A percentile compares a stretch with the other conserved stretches of the same genome.
Evolutionary conservation across 2,888 invertebrate species (phyloP).

Genomic region (Lasioglossum lativentre): DNA sequence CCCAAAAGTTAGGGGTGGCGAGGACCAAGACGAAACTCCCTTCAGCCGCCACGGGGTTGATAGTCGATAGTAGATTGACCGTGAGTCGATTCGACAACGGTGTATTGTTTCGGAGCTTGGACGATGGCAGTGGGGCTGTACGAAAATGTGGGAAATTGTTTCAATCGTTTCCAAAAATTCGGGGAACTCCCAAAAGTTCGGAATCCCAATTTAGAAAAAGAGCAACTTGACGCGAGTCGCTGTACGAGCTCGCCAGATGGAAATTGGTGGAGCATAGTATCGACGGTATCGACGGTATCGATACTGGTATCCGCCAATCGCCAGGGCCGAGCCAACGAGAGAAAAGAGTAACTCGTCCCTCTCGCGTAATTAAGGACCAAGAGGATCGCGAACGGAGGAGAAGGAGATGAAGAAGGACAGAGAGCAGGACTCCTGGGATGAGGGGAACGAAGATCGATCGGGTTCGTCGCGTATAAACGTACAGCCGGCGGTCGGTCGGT

Average conservation of each 20-base stretch:
- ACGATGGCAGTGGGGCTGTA: no score
- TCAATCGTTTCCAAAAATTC: not conserved
- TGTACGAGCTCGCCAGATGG: no score
- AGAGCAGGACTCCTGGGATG: slow-evolving; percentile 27
- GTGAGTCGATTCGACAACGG: not conserved
- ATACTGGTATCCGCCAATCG: not conserved
- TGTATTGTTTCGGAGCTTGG: not conserved
- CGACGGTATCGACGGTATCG: not conserved
- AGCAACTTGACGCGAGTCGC: no score
- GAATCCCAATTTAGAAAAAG: no score
- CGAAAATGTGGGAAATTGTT: not conserved
- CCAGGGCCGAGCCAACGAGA: slow-evolving; percentile 18
- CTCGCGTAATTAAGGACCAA: slow-evolving; percentile 81
- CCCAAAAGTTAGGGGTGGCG: not conserved
- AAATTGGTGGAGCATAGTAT: no score
- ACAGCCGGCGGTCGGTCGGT: slow-evolving; percentile 31
- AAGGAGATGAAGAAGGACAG: not conserved
- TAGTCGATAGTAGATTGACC: not conserved
- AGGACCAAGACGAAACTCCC: not conserved
- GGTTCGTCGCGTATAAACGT: slow-evolving; percentile 67
- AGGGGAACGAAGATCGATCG: slow-evolving; percentile 78
- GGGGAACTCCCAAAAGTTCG: no score
- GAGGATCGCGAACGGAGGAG: slow-evolving; percentile 50
- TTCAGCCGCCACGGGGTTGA: not conserved
- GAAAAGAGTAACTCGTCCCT: slow-evolving; percentile 68